These are phyloP conservation scores for Saguinus midas DNA, from an alignment of 2,113 vertebrate genomes.

Conservation along the genomic window DNA sequence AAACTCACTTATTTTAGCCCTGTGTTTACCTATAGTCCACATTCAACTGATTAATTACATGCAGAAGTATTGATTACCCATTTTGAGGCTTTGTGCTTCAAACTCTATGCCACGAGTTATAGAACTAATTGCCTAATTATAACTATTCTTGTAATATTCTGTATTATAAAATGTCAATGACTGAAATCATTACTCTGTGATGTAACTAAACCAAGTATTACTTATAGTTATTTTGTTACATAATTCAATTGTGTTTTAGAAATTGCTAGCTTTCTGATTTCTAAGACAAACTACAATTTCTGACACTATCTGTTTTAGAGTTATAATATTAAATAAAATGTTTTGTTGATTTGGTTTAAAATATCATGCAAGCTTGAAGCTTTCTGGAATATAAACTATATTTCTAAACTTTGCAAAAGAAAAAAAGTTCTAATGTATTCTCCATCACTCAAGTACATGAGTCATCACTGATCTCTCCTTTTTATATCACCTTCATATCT, in stretches of 20 bases:
- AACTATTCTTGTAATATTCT: conserved; percentile 38
- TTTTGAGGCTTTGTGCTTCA: conserved; percentile 38
- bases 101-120: conserved; percentile 3
- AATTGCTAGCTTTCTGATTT: conserved; percentile 12
- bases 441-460: background rate
- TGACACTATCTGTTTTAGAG: background rate
- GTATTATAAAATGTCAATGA: conserved; percentile 28
- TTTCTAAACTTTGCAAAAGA: background rate
- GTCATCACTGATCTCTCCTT: background rate
- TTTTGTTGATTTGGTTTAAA: conserved; percentile 40
- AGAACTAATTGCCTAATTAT: conserved; percentile 62
- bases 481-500: background rate
- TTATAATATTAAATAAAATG: background rate
- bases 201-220: background rate
- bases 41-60: conserved; percentile 36
- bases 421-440: background rate
- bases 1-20: background rate
- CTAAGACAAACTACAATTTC: background rate
- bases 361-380: background rate
- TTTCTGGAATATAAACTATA: background rate
- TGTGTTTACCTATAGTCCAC: conserved; percentile 1
- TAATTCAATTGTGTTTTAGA: background rate
- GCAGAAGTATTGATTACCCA: conserved; percentile 37
- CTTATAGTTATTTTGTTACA: background rate
- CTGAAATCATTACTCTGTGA: conserved; percentile 28